These are phyloP conservation scores for Lateolabrax maculatus DNA, from an alignment of 2,797 vertebrate species.

Conservation along the genomic window DNA sequence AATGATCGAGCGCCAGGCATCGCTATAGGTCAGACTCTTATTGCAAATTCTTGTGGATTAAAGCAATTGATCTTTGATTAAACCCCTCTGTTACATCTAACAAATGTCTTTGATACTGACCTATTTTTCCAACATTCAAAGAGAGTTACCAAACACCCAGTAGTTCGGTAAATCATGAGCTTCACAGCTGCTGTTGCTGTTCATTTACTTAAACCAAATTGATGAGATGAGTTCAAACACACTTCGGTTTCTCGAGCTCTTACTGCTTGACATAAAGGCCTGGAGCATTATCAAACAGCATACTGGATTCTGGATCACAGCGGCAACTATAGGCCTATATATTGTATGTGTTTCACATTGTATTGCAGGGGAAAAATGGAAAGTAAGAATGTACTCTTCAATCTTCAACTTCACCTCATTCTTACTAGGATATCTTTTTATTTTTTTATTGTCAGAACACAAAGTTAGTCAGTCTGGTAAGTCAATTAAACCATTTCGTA, in stretches of 20 bases:
- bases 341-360: not conserved
- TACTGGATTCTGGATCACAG: conserved; percentile 17
- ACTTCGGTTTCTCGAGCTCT: not conserved
- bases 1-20: conserved; percentile 4
- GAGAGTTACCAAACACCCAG: conserved; percentile 1
- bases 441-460: conserved; percentile 31
- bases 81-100: conserved; percentile 16
- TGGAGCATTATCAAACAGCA: conserved; percentile 13
- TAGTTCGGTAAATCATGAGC: not conserved
- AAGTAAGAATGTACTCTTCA: conserved; percentile 4
- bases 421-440: too few species aligned
- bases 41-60: conserved; percentile 35
- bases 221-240: not conserved
- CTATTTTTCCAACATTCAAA: conserved; percentile 20
- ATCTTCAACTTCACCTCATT: conserved; percentile 11
- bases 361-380: not conserved
- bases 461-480: conserved; percentile 68
- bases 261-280: not conserved
- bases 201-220: conserved; percentile 16
- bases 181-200: not conserved
- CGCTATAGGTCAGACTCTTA: conserved; percentile 26
- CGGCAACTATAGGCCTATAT: not conserved
- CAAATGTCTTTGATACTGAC: conserved; percentile 24
- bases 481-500: conserved; percentile 75
- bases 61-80: conserved; percentile 33